These are phyloP conservation scores for Pteromalus puparum DNA, from an alignment of 1,140 invertebrate genomes.

Conservation along the genomic window DNA sequence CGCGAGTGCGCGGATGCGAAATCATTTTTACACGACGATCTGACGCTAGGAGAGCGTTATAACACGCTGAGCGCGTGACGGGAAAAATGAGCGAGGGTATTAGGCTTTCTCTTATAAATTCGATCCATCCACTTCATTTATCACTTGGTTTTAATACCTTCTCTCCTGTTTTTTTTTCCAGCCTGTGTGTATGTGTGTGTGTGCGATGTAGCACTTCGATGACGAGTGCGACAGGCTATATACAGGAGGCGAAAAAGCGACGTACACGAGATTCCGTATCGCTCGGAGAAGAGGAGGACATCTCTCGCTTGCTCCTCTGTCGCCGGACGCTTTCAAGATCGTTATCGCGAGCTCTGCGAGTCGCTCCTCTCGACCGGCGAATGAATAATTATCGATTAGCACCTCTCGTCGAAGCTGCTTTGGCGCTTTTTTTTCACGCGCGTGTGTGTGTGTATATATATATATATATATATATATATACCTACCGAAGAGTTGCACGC, in stretches of 20 bases:
- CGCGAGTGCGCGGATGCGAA: not conserved
- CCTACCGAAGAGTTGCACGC: not conserved
- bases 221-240: not conserved
- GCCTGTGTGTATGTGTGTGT: too few species aligned
- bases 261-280: conserved; percentile 62
- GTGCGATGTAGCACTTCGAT: not conserved
- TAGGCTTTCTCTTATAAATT: too few species aligned
- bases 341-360: conserved; percentile 54
- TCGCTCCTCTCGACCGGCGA: conserved; percentile 52
- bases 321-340: conserved; percentile 60
- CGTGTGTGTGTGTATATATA: too few species aligned
- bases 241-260: conserved; percentile 42
- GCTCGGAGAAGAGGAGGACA: conserved; percentile 54
- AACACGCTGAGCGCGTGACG: not conserved
- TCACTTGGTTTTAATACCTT: conserved; percentile 23
- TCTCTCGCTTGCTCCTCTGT: conserved; percentile 60
- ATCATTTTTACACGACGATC: conserved; percentile 39
- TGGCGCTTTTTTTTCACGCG: conserved; percentile 6
- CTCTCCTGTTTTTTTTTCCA: conserved; percentile 39
- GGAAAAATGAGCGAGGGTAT: not conserved
- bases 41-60: too few species aligned
- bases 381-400: conserved; percentile 68
- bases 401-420: conserved; percentile 41
- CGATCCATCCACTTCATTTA: not conserved
- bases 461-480: too few species aligned